Evolutionary conservation across 2,888 invertebrate species (phyloP).

Genomic region (Tipula unca): DNA sequence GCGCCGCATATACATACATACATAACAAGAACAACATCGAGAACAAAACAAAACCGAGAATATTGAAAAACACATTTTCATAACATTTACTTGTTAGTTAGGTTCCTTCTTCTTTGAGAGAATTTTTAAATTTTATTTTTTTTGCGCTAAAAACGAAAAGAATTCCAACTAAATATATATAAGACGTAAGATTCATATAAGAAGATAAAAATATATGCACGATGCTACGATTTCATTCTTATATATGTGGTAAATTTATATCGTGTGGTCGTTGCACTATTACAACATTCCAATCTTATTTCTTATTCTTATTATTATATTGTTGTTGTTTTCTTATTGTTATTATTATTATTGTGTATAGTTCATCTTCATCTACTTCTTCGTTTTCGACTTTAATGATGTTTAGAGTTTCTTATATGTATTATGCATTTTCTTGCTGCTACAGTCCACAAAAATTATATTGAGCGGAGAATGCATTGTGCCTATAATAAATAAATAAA

Average conservation of each 20-base stretch:
- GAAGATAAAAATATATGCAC: not conserved
- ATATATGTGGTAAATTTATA: not conserved
- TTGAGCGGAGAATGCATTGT: not conserved
- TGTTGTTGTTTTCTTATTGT: not conserved
- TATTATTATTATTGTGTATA: not conserved
- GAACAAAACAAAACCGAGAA: not conserved
- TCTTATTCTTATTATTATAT: not conserved
- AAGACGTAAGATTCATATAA: not conserved
- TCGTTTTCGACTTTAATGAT: not conserved
- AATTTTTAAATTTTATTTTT: not conserved
- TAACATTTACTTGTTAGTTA: not conserved
- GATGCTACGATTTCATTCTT: constrained; percentile 2
- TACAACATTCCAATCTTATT: not conserved
- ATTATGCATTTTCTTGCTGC: not conserved
- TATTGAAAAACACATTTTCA: not conserved
- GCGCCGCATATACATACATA: not conserved
- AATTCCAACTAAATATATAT: not conserved
- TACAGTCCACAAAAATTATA: not conserved
- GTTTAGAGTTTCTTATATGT: not conserved
- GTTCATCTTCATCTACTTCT: not conserved
- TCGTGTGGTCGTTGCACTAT: not conserved
- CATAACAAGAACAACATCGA: too few relatives aligned
- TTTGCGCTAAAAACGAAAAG: not conserved
- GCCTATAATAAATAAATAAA: not conserved
- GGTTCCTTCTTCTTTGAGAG: not conserved